These are phyloP conservation scores for Ryuthela nishihirai DNA, from an alignment of 2,888 invertebrate genomes.

Conservation along the genomic window DNA sequence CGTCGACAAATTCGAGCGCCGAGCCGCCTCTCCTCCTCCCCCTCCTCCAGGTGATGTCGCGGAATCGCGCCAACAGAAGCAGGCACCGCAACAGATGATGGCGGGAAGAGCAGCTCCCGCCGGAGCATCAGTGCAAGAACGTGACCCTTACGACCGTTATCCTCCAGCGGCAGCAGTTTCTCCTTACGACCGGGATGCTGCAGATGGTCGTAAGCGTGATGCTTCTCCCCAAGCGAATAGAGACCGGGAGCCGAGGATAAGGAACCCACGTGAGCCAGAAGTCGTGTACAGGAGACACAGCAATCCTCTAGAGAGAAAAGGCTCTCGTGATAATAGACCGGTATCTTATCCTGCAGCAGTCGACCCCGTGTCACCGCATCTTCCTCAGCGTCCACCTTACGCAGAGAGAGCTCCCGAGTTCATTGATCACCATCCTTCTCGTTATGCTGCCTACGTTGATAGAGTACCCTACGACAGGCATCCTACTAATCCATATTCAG, in stretches of 20 bases:
- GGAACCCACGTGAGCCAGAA: conserved; percentile 22
- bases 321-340: conserved; percentile 23
- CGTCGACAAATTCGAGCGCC: conserved; percentile 31
- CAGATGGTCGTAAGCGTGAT: conserved; percentile 6
- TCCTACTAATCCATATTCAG: conserved; percentile 8
- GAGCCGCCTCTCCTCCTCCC: conserved; percentile 18
- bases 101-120: conserved; percentile 8
- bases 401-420: conserved; percentile 16
- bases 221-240: no score
- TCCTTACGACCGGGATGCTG: conserved; percentile 4
- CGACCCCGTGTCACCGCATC: conserved; percentile 21
- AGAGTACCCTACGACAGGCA: conserved; percentile 15
- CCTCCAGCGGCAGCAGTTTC: no score
- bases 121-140: conserved; percentile 6
- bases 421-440: conserved; percentile 12
- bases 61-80: no score
- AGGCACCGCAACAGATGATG: conserved; percentile 5
- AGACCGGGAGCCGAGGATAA: no score
- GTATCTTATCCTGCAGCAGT: conserved; percentile 33
- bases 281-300: conserved; percentile 35
- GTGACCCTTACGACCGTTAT: no score
- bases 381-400: conserved; percentile 21
- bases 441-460: conserved; percentile 18
- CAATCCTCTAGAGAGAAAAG: conserved; percentile 31
- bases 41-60: no score